Evolutionary conservation across 30 jellyfish, hydroid and myxozoan species (phyloP).

Genomic region (Sanderia malayensis): DNA sequence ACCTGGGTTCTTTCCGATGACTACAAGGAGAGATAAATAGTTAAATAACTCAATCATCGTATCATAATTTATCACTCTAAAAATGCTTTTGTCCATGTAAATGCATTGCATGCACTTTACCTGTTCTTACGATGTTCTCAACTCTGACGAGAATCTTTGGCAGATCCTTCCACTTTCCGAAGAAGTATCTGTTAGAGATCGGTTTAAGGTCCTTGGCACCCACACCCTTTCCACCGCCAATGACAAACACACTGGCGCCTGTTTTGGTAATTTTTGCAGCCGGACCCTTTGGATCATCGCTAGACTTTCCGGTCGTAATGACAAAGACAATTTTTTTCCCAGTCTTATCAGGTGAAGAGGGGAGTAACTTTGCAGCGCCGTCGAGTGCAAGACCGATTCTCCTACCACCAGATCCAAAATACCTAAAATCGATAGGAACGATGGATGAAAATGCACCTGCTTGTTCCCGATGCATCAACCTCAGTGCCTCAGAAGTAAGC

Average conservation of each 20-base stretch:
- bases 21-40: neutral
- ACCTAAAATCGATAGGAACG: constrained; percentile 3
- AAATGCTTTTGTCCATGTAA: too few species aligned
- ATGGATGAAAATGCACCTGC: too few species aligned
- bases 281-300: constrained; percentile 83
- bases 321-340: constrained; percentile 80
- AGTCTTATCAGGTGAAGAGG: constrained; percentile 45
- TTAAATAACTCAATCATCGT: too few species aligned
- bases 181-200: constrained; percentile 4
- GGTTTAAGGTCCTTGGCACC: constrained; percentile 27
- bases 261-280: constrained; percentile 52
- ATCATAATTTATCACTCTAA: too few species aligned
- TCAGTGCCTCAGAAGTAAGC: too few species aligned
- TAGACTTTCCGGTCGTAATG: constrained; percentile 78
- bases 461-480: too few species aligned
- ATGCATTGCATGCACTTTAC: too few species aligned
- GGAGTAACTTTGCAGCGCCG: constrained; percentile 56
- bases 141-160: constrained; percentile 12
- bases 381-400: constrained; percentile 83
- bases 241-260: constrained; percentile 15
- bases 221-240: constrained; percentile 35
- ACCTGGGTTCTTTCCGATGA: constrained; percentile 42
- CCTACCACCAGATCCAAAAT: constrained; percentile 81
- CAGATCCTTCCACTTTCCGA: constrained; percentile 35
- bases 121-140: too few species aligned